Percentiles rank a stretch among this genome's conserved stretches.
Conservation (phyloP, 2,797 vertebrate species). For the Syncerus caffer region DNA sequence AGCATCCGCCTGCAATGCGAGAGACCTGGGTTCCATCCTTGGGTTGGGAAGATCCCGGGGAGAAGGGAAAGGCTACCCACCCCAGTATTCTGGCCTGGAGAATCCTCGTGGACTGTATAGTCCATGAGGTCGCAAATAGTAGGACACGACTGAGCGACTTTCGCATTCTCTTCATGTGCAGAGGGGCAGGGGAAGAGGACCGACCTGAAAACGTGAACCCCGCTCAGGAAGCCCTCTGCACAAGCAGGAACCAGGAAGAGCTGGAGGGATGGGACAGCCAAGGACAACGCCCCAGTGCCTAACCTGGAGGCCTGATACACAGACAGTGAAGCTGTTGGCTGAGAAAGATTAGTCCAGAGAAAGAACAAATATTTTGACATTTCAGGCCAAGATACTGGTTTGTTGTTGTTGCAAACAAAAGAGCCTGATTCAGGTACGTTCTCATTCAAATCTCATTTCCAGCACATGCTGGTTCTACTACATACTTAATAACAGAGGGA, state of each 20-base stretch:
- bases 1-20: background rate
- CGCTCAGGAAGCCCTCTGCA: background rate
- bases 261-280: accelerated
- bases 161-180: accelerated
- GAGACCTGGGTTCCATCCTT: background rate
- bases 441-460: background rate
- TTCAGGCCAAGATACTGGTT: background rate
- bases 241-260: background rate
- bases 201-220: accelerated
- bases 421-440: background rate
- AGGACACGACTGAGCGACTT: background rate
- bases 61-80: background rate
- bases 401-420: background rate
- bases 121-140: background rate
- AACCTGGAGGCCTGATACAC: background rate
- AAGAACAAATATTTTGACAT: background rate
- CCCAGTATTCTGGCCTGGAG: background rate
- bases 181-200: too few relatives aligned
- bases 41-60: background rate
- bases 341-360: background rate
- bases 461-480: background rate
- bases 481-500: background rate
- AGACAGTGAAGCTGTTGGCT: accelerated
- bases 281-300: background rate
- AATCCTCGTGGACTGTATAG: background rate